Percentiles rank a stretch among this genome's conserved stretches.
Conservation (phyloP, 2,888 invertebrate genomes). For the Mythimna loreyi region DNA sequence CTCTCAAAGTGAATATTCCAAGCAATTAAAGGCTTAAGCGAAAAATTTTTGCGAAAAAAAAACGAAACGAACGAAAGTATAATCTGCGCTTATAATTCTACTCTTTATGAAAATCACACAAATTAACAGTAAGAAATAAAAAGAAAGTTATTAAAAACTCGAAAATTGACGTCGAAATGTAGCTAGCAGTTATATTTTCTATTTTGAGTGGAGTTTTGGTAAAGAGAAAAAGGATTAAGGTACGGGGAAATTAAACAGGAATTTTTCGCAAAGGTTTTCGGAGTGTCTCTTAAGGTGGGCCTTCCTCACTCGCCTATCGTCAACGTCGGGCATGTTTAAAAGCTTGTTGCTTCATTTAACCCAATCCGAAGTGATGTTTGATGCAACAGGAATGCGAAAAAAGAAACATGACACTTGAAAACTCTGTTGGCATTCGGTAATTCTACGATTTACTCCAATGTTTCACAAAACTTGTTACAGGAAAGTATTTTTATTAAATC, state of each 20-base stretch:
- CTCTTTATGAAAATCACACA: slow-evolving; percentile 35
- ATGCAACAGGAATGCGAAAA: too few species aligned
- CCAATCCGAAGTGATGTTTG: too few species aligned
- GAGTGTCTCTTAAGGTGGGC: neutral
- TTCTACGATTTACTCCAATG: too few species aligned
- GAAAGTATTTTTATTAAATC: too few species aligned
- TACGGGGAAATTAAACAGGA: neutral
- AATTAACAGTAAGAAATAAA: slow-evolving; percentile 20
- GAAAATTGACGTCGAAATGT: slow-evolving; percentile 20
- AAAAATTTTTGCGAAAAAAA: slow-evolving; percentile 46
- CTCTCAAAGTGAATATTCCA: slow-evolving; percentile 69
- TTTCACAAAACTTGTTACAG: too few species aligned
- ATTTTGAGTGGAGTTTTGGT: slow-evolving; percentile 14
- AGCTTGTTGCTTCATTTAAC: too few species aligned
- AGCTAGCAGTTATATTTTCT: slow-evolving; percentile 3
- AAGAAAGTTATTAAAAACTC: slow-evolving; percentile 14
- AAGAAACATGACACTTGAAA: too few species aligned
- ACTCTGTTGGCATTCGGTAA: too few species aligned
- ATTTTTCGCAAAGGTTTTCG: neutral
- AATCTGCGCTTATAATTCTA: slow-evolving; percentile 37
- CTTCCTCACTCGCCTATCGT: too few species aligned
- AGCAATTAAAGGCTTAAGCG: slow-evolving; percentile 77
- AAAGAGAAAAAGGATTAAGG: slow-evolving; percentile 5
- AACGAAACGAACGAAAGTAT: slow-evolving; percentile 42
- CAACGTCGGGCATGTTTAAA: too few species aligned